Evolutionary conservation across 2,797 vertebrate genomes (phyloP).

Genomic region (Tinamus major): DNA sequence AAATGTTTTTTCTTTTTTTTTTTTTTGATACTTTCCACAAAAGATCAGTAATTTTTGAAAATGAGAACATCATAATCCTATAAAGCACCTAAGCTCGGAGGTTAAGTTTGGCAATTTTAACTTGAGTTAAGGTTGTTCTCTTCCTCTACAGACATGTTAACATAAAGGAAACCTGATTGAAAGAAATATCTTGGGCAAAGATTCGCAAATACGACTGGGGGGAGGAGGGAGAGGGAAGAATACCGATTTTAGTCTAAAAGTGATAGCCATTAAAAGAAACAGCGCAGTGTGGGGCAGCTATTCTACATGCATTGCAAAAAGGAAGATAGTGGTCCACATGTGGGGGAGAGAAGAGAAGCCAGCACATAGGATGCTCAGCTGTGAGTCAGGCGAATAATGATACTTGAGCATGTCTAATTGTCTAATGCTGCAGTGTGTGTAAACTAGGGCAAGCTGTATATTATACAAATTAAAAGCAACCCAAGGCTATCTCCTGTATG

Average conservation of each 20-base stretch:
- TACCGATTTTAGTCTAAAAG: neutral
- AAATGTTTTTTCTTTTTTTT: neutral
- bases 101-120: neutral
- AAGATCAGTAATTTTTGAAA: neutral
- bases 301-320: slow-evolving; percentile 41
- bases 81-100: neutral
- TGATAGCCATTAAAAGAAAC: neutral
- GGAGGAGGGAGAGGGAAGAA: neutral
- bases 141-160: neutral
- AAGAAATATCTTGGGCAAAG: neutral
- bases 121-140: neutral
- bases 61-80: neutral
- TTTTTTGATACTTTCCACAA: slow-evolving; percentile 23
- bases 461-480: slow-evolving; percentile 54
- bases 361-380: neutral
- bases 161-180: neutral
- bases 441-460: slow-evolving; percentile 62
- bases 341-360: neutral
- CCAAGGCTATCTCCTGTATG: neutral
- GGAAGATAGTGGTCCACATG: neutral
- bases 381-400: neutral
- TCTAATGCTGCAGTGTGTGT: slow-evolving; percentile 31
- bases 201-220: neutral
- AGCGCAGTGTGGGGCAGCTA: neutral
- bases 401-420: slow-evolving; percentile 72